These are phyloP conservation scores for Tyrannus savana DNA, from an alignment of 2,113 vertebrate genomes.

Conservation along the genomic window DNA sequence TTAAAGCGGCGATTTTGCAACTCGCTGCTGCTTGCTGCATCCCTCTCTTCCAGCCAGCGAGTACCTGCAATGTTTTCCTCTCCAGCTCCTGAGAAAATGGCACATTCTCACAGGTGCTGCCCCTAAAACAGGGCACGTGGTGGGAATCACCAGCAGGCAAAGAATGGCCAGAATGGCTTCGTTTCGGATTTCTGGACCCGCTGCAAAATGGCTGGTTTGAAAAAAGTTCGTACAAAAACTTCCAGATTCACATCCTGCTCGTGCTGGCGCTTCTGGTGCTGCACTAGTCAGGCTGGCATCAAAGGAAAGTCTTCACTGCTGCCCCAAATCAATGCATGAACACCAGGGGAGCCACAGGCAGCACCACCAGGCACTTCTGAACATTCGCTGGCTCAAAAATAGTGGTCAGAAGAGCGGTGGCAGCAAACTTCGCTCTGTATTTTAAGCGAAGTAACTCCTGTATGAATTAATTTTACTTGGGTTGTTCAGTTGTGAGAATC, in stretches of 20 bases:
- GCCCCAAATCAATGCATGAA: slow-evolving; percentile 3
- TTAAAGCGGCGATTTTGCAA: slow-evolving; percentile 55
- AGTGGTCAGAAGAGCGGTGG: not conserved
- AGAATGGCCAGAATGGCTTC: not conserved
- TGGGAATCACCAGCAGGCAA: accelerated
- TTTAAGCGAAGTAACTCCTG: slow-evolving; percentile 15
- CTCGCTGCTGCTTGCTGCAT: slow-evolving; percentile 52
- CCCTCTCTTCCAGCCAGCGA: slow-evolving; percentile 2
- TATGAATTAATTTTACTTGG: not conserved
- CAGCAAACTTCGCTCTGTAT: slow-evolving; percentile 16
- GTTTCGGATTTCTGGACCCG: not conserved
- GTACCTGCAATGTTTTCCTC: slow-evolving; percentile 18
- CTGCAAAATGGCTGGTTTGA: not conserved
- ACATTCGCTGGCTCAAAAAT: not conserved
- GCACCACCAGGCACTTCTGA: not conserved
- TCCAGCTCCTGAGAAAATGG: not conserved
- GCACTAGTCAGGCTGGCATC: not conserved
- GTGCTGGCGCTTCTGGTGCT: not conserved
- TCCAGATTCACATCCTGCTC: not conserved
- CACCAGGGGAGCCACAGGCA: not conserved
- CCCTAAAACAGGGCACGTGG: not conserved
- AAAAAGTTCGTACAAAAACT: not conserved
- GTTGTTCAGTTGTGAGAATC: not conserved
- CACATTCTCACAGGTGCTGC: slow-evolving; percentile 6
- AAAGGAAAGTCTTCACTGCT: not conserved